Conservation (phyloP, 2,113 vertebrate genomes). For the Quiscalus mexicanus region DNA sequence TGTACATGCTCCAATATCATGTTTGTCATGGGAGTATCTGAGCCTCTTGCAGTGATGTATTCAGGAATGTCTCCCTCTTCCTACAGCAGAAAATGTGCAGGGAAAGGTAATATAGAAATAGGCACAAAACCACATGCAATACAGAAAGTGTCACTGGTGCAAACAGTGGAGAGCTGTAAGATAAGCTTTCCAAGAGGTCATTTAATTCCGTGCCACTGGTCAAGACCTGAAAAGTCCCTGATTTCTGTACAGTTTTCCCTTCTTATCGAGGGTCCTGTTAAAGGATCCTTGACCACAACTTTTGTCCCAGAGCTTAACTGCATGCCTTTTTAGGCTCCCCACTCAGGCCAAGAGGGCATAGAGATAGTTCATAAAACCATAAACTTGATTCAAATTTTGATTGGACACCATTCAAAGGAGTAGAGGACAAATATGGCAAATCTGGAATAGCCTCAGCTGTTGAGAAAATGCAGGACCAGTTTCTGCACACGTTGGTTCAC, state of each 20-base stretch:
- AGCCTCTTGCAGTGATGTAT: neutral
- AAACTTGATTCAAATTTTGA: neutral
- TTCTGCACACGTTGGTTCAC: neutral
- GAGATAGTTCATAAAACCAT: neutral
- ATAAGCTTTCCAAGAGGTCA: neutral
- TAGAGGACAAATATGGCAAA: neutral
- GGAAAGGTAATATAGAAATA: neutral
- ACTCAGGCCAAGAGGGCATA: neutral
- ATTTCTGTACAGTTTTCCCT: neutral
- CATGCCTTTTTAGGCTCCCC: neutral
- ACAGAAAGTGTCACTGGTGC: neutral
- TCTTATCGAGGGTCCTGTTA: neutral
- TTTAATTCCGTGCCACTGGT: neutral
- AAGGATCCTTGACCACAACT: neutral
- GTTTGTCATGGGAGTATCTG: neutral
- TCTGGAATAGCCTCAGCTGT: neutral
- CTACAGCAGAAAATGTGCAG: neutral
- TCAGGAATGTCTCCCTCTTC: neutral
- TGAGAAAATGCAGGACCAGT: slow-evolving; percentile 19
- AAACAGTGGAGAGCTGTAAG: neutral
- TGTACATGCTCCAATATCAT: neutral
- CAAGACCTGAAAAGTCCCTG: neutral
- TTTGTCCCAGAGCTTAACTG: neutral
- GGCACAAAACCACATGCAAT: neutral
- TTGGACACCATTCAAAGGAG: neutral